These are phyloP conservation scores for Mythimna lalbum DNA, from an alignment of 2,888 invertebrate genomes.

Conservation along the genomic window DNA sequence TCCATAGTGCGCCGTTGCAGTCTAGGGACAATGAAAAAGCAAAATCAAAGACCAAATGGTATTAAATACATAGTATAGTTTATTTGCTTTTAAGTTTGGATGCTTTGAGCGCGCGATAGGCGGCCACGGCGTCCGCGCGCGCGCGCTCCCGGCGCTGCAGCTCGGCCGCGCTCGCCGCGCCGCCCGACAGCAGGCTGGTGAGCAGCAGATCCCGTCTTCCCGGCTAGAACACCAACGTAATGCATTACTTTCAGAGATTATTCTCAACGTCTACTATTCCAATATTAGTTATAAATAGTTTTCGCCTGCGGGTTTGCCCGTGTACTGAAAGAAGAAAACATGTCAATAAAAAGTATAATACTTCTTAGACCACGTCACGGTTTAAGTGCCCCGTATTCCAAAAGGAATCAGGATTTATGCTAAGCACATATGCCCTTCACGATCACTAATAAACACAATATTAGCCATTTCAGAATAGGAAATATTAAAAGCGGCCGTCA, in stretches of 20 bases:
- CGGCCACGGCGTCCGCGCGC: conserved; percentile 75
- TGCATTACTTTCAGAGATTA: background rate
- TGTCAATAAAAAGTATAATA: too few relatives aligned
- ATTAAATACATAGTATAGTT: background rate
- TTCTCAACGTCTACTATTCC: background rate
- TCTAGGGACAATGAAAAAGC: background rate
- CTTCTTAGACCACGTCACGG: too few relatives aligned
- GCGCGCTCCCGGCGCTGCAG: conserved; percentile 55
- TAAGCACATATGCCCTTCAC: too few relatives aligned
- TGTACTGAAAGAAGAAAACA: too few relatives aligned
- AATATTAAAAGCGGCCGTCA: too few relatives aligned
- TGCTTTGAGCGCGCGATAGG: conserved; percentile 77
- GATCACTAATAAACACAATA: too few relatives aligned
- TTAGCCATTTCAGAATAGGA: too few relatives aligned
- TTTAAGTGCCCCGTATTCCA: too few relatives aligned
- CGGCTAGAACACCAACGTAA: conserved; percentile 83
- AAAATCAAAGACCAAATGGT: background rate
- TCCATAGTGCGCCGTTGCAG: too few relatives aligned
- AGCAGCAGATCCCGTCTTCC: conserved; percentile 92
- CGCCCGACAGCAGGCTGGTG: conserved; percentile 64
- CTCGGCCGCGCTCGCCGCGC: conserved; percentile 20
- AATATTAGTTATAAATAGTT: too few relatives aligned
- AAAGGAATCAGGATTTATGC: too few relatives aligned
- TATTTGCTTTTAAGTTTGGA: conserved; percentile 50
- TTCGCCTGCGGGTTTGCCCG: too few relatives aligned